Evolutionary conservation across 1,140 invertebrate genomes (phyloP).

Genomic region (Ips typographus): DNA sequence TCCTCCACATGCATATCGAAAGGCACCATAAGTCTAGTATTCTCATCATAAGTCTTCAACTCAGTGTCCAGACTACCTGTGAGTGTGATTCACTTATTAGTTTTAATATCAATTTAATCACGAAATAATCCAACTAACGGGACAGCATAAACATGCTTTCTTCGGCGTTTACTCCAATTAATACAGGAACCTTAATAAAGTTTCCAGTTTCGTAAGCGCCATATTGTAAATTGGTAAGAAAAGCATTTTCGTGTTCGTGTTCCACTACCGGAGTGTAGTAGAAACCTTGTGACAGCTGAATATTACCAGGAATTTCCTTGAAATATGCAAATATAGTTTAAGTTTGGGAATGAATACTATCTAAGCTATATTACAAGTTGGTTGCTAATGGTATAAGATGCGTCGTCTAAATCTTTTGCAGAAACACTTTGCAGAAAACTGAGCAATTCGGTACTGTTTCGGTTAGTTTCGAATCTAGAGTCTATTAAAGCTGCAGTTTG

Average conservation of each 20-base stretch:
- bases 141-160: conserved; percentile 32
- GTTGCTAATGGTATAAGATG: conserved; percentile 21
- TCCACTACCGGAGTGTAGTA: conserved; percentile 38
- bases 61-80: not conserved
- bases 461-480: conserved; percentile 29
- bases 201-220: conserved; percentile 25
- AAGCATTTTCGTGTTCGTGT: conserved; percentile 27
- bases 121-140: conserved; percentile 20
- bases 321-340: not conserved
- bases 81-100: not conserved
- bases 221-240: conserved; percentile 30
- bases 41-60: conserved; percentile 19
- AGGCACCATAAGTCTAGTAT: conserved; percentile 21
- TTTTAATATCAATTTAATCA: not conserved
- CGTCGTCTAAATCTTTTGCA: conserved; percentile 33
- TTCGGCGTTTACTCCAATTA: conserved; percentile 36
- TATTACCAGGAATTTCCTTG: conserved; percentile 20
- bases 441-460: conserved; percentile 29
- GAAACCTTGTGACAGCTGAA: conserved; percentile 37
- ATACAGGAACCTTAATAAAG: conserved; percentile 28
- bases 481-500: conserved; percentile 25
- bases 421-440: conserved; percentile 32
- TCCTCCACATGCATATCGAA: conserved; percentile 32
- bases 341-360: not conserved
- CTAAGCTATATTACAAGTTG: conserved; percentile 12